These are phyloP conservation scores for Ophiodon elongatus DNA, from an alignment of 2,113 vertebrate species.

Conservation along the genomic window DNA sequence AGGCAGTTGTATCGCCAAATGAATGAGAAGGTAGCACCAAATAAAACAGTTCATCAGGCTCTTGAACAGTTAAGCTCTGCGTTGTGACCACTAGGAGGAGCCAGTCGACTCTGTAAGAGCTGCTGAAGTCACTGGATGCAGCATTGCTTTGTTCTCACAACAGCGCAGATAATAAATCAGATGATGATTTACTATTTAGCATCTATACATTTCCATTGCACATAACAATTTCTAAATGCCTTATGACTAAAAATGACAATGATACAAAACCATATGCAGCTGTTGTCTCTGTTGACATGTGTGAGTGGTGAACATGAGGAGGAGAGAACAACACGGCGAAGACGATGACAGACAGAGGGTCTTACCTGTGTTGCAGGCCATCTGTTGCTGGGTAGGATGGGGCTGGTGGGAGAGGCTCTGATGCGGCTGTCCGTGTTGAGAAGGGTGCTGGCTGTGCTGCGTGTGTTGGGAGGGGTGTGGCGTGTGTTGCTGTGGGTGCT, in stretches of 20 bases:
- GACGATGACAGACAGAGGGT: constrained; percentile 27
- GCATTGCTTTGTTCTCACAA: constrained; percentile 81
- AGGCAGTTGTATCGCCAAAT: constrained; percentile 27
- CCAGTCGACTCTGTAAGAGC: constrained; percentile 60
- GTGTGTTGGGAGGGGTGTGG: constrained; percentile 81
- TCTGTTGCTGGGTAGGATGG: constrained; percentile 89
- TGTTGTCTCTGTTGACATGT: neutral
- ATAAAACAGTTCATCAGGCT: constrained; percentile 19
- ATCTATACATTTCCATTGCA: constrained; percentile 6
- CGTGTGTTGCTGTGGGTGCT: constrained; percentile 79
- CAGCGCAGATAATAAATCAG: constrained; percentile 70
- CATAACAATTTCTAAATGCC: constrained; percentile 38
- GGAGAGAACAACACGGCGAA: constrained; percentile 12
- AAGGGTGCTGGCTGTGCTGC: constrained; percentile 83
- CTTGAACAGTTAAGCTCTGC: constrained; percentile 12
- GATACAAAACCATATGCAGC: constrained; percentile 25
- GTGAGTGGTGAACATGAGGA: constrained; percentile 36
- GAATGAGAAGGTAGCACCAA: constrained; percentile 45
- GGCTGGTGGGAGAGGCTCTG: constrained; percentile 88
- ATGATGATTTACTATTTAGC: constrained; percentile 65
- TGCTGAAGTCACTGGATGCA: constrained; percentile 30
- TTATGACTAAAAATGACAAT: constrained; percentile 52
- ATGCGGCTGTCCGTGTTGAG: constrained; percentile 86
- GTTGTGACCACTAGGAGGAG: constrained; percentile 77
- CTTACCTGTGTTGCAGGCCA: constrained; percentile 92